Conservation (phyloP, 2,797 vertebrate genomes). For the Oryzias dopingdopingensis region DNA sequence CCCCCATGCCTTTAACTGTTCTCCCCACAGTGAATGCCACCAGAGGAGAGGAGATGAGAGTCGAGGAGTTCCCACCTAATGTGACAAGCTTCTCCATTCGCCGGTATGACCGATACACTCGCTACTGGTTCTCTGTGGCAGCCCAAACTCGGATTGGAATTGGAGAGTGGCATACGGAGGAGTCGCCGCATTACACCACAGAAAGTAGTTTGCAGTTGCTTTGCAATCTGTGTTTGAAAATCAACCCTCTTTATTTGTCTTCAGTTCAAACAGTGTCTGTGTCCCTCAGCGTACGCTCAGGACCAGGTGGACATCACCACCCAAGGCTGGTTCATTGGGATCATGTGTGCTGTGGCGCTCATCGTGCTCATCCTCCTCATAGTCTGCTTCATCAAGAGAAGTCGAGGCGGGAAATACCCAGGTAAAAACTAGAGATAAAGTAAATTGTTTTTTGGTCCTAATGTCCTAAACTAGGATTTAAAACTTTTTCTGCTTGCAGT, state of each 20-base stretch:
- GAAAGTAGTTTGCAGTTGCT: conserved; percentile 55
- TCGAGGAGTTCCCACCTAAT: conserved; percentile 87
- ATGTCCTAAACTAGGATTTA: background rate
- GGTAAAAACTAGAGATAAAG: conserved; percentile 66
- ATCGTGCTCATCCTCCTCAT: conserved; percentile 93
- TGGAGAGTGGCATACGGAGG: conserved; percentile 83
- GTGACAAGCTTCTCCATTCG: conserved; percentile 88
- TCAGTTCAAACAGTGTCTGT: conserved; percentile 1
- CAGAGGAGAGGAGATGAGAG: conserved; percentile 72
- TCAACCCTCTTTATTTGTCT: background rate
- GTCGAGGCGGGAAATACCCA: conserved; percentile 95
- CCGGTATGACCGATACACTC: conserved; percentile 89
- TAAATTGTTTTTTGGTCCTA: too few relatives aligned
- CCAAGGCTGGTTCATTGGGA: conserved; percentile 98
- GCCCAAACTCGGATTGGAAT: conserved; percentile 85
- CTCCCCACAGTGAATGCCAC: conserved; percentile 87
- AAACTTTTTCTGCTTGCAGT: conserved; percentile 72
- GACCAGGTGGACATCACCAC: conserved; percentile 95
- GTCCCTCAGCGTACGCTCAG: conserved; percentile 85
- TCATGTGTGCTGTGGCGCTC: conserved; percentile 98
- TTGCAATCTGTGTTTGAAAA: background rate
- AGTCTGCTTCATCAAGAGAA: conserved; percentile 98
- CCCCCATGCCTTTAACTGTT: background rate
- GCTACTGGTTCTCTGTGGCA: conserved; percentile 88
- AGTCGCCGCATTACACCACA: conserved; percentile 85